Conservation (phyloP, 53 echinoderm and acorn worm genomes). For the Paelopatides confundens region DNA sequence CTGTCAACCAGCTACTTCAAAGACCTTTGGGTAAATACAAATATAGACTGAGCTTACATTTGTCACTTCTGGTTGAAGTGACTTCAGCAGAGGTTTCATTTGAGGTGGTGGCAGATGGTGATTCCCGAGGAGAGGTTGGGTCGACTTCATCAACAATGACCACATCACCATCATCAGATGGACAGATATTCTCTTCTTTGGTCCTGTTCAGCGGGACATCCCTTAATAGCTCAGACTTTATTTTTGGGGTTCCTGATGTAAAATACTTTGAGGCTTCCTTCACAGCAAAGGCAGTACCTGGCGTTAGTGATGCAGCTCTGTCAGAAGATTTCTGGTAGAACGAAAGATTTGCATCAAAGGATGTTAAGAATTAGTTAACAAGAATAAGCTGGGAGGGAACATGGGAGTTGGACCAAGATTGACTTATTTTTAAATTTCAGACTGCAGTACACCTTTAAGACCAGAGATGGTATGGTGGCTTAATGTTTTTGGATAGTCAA, state of each 20-base stretch:
- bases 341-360: background rate
- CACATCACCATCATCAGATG: conserved; percentile 57
- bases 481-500: too few species aligned
- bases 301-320: background rate
- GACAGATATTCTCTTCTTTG: conserved; percentile 69
- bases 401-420: too few species aligned
- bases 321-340: conserved; percentile 9
- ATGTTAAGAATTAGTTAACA: background rate
- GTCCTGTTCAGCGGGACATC: conserved; percentile 60
- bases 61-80: conserved; percentile 61
- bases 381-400: too few species aligned
- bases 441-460: too few species aligned
- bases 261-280: conserved; percentile 18
- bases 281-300: conserved; percentile 15
- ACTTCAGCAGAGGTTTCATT: background rate
- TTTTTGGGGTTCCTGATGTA: conserved; percentile 12
- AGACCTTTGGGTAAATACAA: too few species aligned
- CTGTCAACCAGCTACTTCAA: too few species aligned
- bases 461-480: too few species aligned
- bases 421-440: background rate
- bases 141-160: conserved; percentile 48
- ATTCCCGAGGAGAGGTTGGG: background rate
- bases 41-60: conserved; percentile 43
- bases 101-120: background rate
- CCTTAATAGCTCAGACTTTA: background rate